These are phyloP conservation scores for Cavia porcellus DNA, from an alignment of 2,113 vertebrate species.

Conservation along the genomic window DNA sequence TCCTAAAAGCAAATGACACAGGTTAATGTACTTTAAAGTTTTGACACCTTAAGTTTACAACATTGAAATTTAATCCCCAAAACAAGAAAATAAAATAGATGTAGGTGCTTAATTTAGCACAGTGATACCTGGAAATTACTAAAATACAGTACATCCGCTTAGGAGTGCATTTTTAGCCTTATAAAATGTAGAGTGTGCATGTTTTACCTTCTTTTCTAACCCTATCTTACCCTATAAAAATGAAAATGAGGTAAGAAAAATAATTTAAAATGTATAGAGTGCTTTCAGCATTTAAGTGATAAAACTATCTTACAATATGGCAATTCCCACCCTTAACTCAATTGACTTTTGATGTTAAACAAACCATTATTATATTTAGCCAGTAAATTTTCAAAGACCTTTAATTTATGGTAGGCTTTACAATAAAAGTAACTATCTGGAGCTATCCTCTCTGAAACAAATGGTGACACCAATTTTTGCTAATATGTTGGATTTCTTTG, in stretches of 20 bases:
- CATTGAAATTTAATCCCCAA: background rate
- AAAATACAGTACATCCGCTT: background rate
- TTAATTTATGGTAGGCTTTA: background rate
- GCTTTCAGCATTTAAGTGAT: background rate
- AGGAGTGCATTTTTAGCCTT: background rate
- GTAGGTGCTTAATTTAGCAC: background rate
- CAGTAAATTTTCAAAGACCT: constrained; percentile 24
- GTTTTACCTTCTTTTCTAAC: background rate
- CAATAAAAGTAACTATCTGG: background rate
- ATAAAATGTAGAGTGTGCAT: background rate
- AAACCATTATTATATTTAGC: background rate
- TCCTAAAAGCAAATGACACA: background rate
- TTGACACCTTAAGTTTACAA: fast-evolving
- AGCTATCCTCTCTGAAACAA: constrained; percentile 50
- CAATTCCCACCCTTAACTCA: background rate
- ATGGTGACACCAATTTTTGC: constrained; percentile 62
- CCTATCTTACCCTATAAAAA: background rate
- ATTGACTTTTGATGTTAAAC: constrained; percentile 3
- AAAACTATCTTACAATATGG: background rate
- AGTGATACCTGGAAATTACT: background rate
- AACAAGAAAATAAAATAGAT: background rate
- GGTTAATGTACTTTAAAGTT: background rate
- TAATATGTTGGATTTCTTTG: constrained; percentile 71
- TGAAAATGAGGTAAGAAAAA: background rate
- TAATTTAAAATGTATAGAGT: background rate